These are phyloP conservation scores for Cosmopolites sordidus DNA, from an alignment of 2,888 invertebrate genomes.

Conservation along the genomic window DNA sequence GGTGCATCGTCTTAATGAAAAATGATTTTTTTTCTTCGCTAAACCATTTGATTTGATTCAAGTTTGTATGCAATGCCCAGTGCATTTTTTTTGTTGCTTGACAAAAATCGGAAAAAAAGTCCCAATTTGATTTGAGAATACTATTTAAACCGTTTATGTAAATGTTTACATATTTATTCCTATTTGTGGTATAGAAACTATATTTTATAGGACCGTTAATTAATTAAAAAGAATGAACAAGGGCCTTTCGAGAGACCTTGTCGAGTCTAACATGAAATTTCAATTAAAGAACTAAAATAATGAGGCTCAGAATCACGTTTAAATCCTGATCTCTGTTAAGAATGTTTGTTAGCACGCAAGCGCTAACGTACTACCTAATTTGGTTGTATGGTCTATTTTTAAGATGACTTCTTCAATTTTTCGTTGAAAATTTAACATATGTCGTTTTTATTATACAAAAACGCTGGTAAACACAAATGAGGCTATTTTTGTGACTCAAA, in stretches of 20 bases:
- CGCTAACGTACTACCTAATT: slow-evolving; percentile 11
- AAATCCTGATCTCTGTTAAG: slow-evolving; percentile 41
- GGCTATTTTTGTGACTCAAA: too few relatives aligned
- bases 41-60: too few relatives aligned
- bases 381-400: too few relatives aligned
- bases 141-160: slow-evolving; percentile 18
- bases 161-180: slow-evolving; percentile 21
- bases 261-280: slow-evolving; percentile 52
- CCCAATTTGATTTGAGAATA: too few relatives aligned
- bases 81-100: too few relatives aligned
- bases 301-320: slow-evolving; percentile 49
- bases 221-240: slow-evolving; percentile 24
- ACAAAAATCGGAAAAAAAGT: too few relatives aligned
- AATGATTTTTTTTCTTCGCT: too few relatives aligned
- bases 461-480: too few relatives aligned
- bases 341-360: slow-evolving; percentile 36
- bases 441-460: too few relatives aligned
- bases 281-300: slow-evolving; percentile 60
- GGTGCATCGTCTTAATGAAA: too few relatives aligned
- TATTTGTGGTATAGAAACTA: slow-evolving; percentile 17
- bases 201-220: slow-evolving; percentile 23
- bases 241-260: slow-evolving; percentile 21
- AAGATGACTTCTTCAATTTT: not conserved
- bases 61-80: too few relatives aligned
- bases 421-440: too few relatives aligned